A percentile compares a stretch with the other conserved stretches of the same genome.
Conservation (phyloP, 2,888 invertebrate genomes). For the Drosophila fulvimacula region DNA sequence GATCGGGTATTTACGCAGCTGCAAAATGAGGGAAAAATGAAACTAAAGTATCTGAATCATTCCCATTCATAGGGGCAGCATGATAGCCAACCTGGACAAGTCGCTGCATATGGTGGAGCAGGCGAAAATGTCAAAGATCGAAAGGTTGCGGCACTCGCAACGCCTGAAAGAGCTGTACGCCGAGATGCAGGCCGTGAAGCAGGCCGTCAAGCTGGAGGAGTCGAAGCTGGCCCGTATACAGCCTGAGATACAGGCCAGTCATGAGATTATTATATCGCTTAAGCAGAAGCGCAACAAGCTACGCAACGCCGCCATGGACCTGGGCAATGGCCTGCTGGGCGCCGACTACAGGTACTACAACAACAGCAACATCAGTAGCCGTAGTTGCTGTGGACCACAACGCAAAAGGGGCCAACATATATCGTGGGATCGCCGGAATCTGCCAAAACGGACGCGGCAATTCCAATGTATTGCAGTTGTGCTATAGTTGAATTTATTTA, state of each 20-base stretch:
- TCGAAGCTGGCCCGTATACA: conserved; percentile 76
- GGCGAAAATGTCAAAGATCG: conserved; percentile 78
- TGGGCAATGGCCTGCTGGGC: conserved; percentile 78
- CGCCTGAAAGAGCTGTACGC: conserved; percentile 75
- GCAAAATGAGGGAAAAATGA: neutral
- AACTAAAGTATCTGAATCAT: neutral
- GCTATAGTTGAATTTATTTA: conserved; percentile 46
- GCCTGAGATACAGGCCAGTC: conserved; percentile 80
- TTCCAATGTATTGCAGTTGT: conserved; percentile 10
- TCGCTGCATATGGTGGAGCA: conserved; percentile 79
- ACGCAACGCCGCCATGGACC: conserved; percentile 72
- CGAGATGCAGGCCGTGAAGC: conserved; percentile 75
- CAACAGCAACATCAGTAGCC: conserved; percentile 21
- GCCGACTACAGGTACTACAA: conserved; percentile 73
- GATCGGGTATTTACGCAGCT: conserved; percentile 71
- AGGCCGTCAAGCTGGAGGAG: conserved; percentile 75
- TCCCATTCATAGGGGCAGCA: conserved; percentile 68
- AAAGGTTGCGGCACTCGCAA: conserved; percentile 74
- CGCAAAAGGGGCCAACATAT: conserved; percentile 36
- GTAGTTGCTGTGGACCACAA: conserved; percentile 39
- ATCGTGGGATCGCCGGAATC: conserved; percentile 55
- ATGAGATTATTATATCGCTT: conserved; percentile 78
- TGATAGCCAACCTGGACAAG: conserved; percentile 81
- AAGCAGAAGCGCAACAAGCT: conserved; percentile 79
- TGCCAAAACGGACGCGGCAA: conserved; percentile 34